Evolutionary conservation across 2,888 invertebrate species (phyloP).

Genomic region (Drosophila prolongata): DNA sequence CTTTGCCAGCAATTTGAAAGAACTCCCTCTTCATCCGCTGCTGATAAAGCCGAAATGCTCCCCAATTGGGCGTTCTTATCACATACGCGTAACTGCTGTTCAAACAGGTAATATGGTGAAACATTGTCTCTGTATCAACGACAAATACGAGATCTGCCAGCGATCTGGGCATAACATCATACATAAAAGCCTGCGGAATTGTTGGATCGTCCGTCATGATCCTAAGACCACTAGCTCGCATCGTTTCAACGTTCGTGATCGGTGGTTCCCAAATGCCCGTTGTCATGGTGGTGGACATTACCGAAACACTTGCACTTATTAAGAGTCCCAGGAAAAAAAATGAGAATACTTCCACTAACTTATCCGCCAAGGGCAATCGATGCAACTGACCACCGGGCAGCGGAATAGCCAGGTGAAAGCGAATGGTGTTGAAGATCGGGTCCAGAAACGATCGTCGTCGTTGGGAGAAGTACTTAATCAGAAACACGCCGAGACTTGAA

Average conservation of each 20-base stretch:
- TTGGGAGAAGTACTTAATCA: slow-evolving; percentile 20
- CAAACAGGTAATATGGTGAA: background rate
- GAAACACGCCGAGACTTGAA: background rate
- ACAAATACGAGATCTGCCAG: slow-evolving; percentile 12
- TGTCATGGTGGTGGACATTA: slow-evolving; percentile 5
- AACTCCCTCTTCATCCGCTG: background rate
- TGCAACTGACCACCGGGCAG: background rate
- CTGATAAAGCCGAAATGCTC: background rate
- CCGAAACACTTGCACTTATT: background rate
- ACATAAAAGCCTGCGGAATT: background rate
- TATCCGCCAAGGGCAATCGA: slow-evolving; percentile 10
- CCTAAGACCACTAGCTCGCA: slow-evolving; percentile 18
- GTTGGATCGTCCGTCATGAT: slow-evolving; percentile 20
- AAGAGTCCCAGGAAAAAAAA: background rate
- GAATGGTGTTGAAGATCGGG: background rate
- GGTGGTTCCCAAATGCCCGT: slow-evolving; percentile 1
- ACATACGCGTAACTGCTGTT: slow-evolving; percentile 23
- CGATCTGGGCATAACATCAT: slow-evolving; percentile 7
- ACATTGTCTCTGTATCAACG: background rate
- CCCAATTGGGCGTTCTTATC: background rate
- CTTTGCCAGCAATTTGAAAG: background rate
- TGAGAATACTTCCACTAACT: background rate
- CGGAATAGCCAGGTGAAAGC: background rate
- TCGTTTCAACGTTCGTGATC: slow-evolving; percentile 16
- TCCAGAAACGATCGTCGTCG: background rate